Base-by-base conservation (phyloP, 1,140 invertebrate species). In the Brachionus asplanchnoidis region DNA sequence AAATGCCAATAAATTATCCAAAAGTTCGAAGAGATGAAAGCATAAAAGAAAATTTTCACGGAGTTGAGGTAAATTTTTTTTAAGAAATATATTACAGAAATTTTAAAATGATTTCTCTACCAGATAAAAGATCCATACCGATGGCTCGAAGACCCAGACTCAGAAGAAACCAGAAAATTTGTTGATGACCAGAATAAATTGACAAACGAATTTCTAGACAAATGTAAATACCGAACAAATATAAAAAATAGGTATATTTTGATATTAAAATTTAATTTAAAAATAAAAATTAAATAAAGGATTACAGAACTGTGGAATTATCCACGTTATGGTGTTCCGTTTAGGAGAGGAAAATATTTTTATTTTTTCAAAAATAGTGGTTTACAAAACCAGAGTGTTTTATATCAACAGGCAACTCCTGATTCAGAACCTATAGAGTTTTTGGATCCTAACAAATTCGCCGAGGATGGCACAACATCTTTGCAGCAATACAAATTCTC, bases 81-180 rank as follows among this genome's bases (percentile, higher is more conserved):
- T 12, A 9, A 50, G n/a, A 40, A 42, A 20, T 79, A 73, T 26
- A 23, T 40, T 14, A n/a, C 6, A 17, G 8, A 12, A 53, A 53
- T n/a, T 32, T 32, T 9, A 68, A 6, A 32, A 7, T 28, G n/a
- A 0, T 23, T 66, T 12, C 40, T 46, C 86, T 84, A 6, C 14
- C 83, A 97, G 95, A 92, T 98, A 85, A 84, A 89, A 85, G 97
- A 99, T 91, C 95, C 96, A 0, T 99, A 99, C 89, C 93, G 96
- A 66, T 99, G 96, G 96, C 89, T 99, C 26, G 97, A 99, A 91
- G 94, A 99, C 91, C 96, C 97, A 0, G 95, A 99, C 88, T 92
- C 93, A 0, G 92, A 94, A 85, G 95, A 98, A 90, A 98, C 96
- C 0, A 94, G 95, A 89, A 91, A 92, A 56, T 99, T 96, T 92